Conservation (phyloP, 2,113 vertebrate species). For the Cynocephalus volans region DNA sequence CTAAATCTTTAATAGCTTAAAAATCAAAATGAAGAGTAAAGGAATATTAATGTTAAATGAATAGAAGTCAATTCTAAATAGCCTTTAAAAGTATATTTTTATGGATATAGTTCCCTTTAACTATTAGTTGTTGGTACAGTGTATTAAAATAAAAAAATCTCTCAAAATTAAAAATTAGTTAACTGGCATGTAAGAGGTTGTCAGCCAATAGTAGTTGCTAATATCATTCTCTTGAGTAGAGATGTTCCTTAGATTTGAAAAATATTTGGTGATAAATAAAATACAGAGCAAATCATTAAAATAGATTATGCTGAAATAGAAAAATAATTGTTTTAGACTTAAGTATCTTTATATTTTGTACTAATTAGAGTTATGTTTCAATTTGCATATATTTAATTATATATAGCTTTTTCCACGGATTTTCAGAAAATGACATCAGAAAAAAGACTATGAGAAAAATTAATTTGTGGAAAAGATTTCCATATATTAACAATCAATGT, state of each 20-base stretch:
- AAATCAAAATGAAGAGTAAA: neutral
- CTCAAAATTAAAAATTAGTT: neutral
- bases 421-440: constrained; percentile 37
- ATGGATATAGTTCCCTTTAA: constrained; percentile 6
- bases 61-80: constrained; percentile 35
- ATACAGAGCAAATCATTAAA: neutral
- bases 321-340: neutral
- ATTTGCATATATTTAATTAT: neutral
- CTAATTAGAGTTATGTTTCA: constrained; percentile 46
- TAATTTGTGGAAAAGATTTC: constrained; percentile 15
- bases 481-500: neutral
- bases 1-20: constrained; percentile 51
- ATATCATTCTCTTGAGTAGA: constrained; percentile 16
- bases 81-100: constrained; percentile 8
- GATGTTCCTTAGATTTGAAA: constrained; percentile 23
- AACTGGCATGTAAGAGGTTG: neutral
- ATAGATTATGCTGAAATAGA: neutral
- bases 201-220: neutral
- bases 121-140: neutral
- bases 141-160: neutral
- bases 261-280: neutral
- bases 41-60: neutral
- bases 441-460: constrained; percentile 2
- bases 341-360: neutral
- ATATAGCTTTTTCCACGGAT: neutral